Percentiles rank a stretch among this genome's conserved stretches.
Conservation (phyloP, 2,113 vertebrate genomes). For the Tragelaphus imberbis region DNA sequence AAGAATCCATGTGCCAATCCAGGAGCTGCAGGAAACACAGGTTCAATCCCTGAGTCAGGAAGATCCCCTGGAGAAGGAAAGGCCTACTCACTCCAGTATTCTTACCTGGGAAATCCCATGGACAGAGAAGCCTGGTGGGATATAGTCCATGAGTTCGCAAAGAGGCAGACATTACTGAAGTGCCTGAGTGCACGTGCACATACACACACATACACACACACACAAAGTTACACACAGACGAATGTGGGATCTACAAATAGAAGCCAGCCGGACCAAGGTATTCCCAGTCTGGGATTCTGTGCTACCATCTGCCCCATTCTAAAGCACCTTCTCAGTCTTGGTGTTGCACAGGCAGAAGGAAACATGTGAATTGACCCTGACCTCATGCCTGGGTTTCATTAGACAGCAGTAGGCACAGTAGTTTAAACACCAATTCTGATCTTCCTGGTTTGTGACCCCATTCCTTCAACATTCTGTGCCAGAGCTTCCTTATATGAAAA, state of each 20-base stretch:
- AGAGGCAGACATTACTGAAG: neutral
- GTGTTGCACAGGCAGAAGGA: neutral
- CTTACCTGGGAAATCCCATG: neutral
- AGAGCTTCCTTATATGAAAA: neutral
- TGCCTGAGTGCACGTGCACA: accelerated
- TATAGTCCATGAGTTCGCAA: neutral
- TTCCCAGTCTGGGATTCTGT: neutral
- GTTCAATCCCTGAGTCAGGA: neutral
- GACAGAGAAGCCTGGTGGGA: neutral
- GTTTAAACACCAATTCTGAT: neutral
- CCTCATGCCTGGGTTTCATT: neutral
- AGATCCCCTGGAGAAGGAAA: neutral
- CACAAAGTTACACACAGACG: neutral
- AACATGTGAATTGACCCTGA: neutral
- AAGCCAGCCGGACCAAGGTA: neutral
- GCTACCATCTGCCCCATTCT: neutral
- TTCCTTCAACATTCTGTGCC: neutral
- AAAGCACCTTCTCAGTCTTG: neutral
- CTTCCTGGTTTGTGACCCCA: neutral
- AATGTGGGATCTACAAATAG: neutral
- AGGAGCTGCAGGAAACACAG: neutral
- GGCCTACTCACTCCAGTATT: neutral
- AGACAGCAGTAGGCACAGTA: neutral
- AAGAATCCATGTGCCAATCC: neutral
- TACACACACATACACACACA: neutral